Evolutionary conservation across 1,140 invertebrate species (phyloP), one percentile per base, ranked within the genome.

Genomic region (Thereuonema tuberculata): DNA sequence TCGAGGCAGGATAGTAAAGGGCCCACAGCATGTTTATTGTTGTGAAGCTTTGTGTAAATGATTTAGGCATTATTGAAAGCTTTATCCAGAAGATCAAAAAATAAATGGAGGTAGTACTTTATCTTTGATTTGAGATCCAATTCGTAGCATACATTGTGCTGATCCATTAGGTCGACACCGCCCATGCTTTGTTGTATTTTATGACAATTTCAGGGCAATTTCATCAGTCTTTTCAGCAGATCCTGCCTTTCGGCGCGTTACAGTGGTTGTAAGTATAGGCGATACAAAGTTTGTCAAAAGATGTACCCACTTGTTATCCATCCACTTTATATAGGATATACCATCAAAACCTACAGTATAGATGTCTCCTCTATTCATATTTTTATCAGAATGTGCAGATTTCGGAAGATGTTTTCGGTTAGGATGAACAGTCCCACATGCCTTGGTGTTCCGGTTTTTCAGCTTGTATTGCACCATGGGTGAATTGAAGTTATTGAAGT

Each of bases 311-410:
- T 37, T 56, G 55, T 27, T 56, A 37, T 56, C 27, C 55, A 56
- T 56, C 55, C 55, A 56, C 24, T 56, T 56, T 28, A 56, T 28
- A 29, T n/a, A 56, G 27, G 55, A 29, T 37, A 56, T 37, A 1
- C 55, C 27, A 56, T 29, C 31, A n/a, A 28, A 56, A 15, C 31
- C 17, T 37, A 9, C 31, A 56, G n/a, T 20, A 29, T 56, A 15
- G 24, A 28, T 56, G 9, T 56, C 55, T 1, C 55, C 55, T 37
- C 55, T 28, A 20, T 56, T 5, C 55, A 56, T 37, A 2, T 56
- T 27, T 37, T 37, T 37, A 17, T 37, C 31, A 5, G 17, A 37
- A 9, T 5, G 31, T 17, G 17, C 5, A 17, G 31, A 37, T 37
- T 37, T 37, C 5, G 31, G 31, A 5, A 37, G 5, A 17, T 37